phyloP scores from a whole-genome alignment of 1,140 invertebrate genomes.

The Mylabris phalerata region DNA sequence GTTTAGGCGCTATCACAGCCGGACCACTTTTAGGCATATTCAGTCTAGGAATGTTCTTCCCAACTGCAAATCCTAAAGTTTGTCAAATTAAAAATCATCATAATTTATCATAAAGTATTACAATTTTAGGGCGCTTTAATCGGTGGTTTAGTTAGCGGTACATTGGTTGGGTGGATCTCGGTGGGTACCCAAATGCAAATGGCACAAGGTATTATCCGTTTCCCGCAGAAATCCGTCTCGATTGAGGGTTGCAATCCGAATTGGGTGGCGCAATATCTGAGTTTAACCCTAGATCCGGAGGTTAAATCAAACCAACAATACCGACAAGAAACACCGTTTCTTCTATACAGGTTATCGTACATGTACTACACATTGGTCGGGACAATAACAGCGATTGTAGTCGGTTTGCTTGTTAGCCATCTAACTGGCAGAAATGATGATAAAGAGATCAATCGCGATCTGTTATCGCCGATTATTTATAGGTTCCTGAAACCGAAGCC shows the following conservation, averaged over 20 bases:
- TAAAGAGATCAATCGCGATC: constrained; percentile 36
- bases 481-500: constrained; percentile 20
- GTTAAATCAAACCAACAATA: constrained; percentile 9
- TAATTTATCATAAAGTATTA: no score
- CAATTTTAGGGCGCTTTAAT: constrained; percentile 62
- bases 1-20: constrained; percentile 59
- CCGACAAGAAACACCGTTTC: constrained; percentile 34
- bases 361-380: constrained; percentile 64
- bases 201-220: constrained; percentile 52
- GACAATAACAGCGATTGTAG: constrained; percentile 55
- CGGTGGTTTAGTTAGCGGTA: constrained; percentile 63
- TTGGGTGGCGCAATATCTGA: constrained; percentile 34
- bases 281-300: constrained; percentile 19
- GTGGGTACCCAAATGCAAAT: constrained; percentile 74
- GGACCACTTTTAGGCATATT: constrained; percentile 73
- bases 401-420: constrained; percentile 50
- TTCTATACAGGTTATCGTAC: constrained; percentile 58
- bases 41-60: constrained; percentile 69
- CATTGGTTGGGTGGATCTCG: constrained; percentile 75
- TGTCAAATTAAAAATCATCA: background rate
- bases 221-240: constrained; percentile 52
- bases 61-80: constrained; percentile 62
- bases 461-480: constrained; percentile 41
- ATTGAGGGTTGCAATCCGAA: constrained; percentile 54
- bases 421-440: constrained; percentile 34